Base-by-base conservation (phyloP, 2,888 invertebrate genomes). In the Vesta saturnalis region DNA sequence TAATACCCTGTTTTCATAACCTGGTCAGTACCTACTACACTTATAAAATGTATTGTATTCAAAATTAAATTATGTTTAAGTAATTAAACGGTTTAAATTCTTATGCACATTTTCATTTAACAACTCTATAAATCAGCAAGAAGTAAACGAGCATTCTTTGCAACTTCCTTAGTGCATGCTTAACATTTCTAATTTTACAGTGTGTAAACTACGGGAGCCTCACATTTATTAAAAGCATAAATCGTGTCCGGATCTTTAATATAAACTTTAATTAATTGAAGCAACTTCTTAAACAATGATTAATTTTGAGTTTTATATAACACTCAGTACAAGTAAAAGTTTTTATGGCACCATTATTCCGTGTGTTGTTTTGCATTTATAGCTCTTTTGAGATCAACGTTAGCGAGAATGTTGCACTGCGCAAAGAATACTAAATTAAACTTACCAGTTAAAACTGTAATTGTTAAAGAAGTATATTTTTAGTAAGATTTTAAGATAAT, bases 241-340 rank as follows among this genome's bases (percentile, higher is more conserved):
- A 71, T 73, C 63, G 65, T 16, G 22, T 39, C 47, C 57, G 64
- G 71, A 73, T 71, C 73, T 71, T 73, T 71, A 71, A 71, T 71
- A 69, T 68, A 73, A 73, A 71, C 69, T 73, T 73, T 71, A 73
- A 71, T 73, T 73, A 73, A 73, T 73, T 73, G 70, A 23, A 59
- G 70, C 60, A 68, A 71, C 64, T 67, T 55, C 65, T 73, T 67
- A 67, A 23, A 60, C 58, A 62, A 71, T 72, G 66, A 71, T 71
- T 71, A 72, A 69, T 66, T 59, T 54, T 2, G 14, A 39, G 64
- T 68, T 68, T 68, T 64, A 63, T 62, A 57, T 57, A 67, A 52
- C 60, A 61, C 56, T 52, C 47, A 56, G 62, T 60, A 56, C 63
- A 59, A 72, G 59, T 59, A 67, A 65, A 71, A 72, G 64, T 72